phyloP scores from a whole-genome alignment of 2,113 vertebrate species.

The Pygathrix nemaeus region DNA sequence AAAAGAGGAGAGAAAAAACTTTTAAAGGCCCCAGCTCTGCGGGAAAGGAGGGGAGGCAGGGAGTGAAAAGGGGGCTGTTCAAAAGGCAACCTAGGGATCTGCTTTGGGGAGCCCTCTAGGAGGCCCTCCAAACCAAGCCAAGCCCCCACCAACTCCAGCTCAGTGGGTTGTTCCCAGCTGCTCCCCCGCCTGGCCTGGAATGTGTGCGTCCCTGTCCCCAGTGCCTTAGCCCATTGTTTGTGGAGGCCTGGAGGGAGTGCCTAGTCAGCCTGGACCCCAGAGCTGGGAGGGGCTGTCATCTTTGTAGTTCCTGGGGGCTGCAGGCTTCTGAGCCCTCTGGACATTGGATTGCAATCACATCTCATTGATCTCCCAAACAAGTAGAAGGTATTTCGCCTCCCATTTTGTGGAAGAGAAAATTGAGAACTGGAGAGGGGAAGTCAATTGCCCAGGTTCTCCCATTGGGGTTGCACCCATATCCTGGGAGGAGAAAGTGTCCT shows the following conservation, averaged over 20 bases:
- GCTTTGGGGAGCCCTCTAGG: slow-evolving; percentile 12
- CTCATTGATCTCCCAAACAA: not conserved
- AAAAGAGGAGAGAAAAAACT: slow-evolving; percentile 41
- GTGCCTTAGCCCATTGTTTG: not conserved
- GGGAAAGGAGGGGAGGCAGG: not conserved
- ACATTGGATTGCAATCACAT: too few relatives aligned
- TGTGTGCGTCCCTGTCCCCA: not conserved
- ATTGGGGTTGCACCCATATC: not conserved
- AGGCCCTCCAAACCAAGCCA: slow-evolving; percentile 24
- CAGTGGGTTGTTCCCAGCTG: slow-evolving; percentile 20
- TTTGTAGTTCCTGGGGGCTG: not conserved
- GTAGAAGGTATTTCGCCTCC: not conserved
- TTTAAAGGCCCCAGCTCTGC: slow-evolving; percentile 69
- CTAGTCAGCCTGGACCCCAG: not conserved
- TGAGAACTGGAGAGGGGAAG: not conserved
- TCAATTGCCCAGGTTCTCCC: not conserved
- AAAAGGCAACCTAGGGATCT: slow-evolving; percentile 12
- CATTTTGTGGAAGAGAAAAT: not conserved
- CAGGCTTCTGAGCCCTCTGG: not conserved
- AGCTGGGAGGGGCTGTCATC: not conserved
- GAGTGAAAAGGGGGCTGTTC: not conserved
- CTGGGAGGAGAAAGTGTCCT: not conserved
- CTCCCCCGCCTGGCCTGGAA: not conserved
- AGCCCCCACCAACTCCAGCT: not conserved
- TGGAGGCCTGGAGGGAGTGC: not conserved